These are phyloP conservation scores for Chrysotoxum bicinctum DNA, from an alignment of 2,888 invertebrate species.

Conservation along the genomic window DNA sequence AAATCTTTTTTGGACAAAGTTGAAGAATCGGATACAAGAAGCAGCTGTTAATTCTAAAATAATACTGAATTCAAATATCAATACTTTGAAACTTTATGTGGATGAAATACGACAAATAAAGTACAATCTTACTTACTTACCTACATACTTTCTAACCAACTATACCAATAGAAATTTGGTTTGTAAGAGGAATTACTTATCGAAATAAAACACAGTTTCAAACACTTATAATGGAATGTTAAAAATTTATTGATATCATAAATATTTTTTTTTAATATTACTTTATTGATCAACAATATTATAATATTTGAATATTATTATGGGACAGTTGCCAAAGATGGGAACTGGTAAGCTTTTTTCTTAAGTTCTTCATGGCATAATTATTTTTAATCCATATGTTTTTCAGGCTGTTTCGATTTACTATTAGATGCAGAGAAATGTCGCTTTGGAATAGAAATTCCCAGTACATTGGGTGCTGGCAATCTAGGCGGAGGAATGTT, in stretches of 20 bases:
- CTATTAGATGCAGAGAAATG: slow-evolving; percentile 99
- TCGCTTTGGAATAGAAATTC: slow-evolving; percentile 98
- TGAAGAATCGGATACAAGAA: no score
- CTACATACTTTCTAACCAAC: no score
- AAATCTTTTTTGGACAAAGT: no score
- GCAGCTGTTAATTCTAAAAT: no score
- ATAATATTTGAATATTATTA: slow-evolving; percentile 90
- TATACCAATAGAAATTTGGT: no score
- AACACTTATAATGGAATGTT: slow-evolving; percentile 79
- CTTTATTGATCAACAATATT: slow-evolving; percentile 67
- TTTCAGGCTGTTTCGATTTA: slow-evolving; percentile 95
- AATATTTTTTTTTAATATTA: slow-evolving; percentile 65
- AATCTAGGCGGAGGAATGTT: slow-evolving; percentile 85
- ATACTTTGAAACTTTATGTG: no score
- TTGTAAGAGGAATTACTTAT: not conserved
- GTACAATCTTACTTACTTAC: no score
- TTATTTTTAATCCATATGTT: not conserved
- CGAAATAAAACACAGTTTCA: slow-evolving; percentile 62
- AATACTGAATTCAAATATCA: no score
- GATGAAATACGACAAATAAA: no score
- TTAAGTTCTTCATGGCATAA: not conserved
- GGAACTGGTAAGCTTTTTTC: slow-evolving; percentile 88
- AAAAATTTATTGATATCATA: slow-evolving; percentile 79
- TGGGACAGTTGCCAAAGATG: slow-evolving; percentile 98
- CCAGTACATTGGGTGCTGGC: slow-evolving; percentile 85